Conservation (phyloP, 2,888 invertebrate species). For the Drosophila stalkeri region DNA sequence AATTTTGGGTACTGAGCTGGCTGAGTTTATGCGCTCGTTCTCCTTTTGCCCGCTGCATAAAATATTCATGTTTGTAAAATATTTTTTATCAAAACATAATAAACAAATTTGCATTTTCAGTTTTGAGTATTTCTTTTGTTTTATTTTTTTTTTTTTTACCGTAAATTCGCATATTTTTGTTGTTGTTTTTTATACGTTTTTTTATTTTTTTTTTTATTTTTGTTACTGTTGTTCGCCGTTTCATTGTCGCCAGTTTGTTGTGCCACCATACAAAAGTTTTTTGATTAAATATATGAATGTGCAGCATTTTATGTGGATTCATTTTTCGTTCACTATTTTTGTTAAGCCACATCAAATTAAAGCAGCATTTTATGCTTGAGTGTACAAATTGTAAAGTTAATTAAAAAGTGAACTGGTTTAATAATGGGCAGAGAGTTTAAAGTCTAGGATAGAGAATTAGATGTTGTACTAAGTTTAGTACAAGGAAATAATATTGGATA, state of each 20-base stretch:
- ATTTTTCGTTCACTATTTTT: constrained; percentile 32
- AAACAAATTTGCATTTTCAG: constrained; percentile 76
- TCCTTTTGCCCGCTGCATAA: constrained; percentile 45
- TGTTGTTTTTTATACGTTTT: constrained; percentile 3
- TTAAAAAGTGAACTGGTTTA: constrained; percentile 12
- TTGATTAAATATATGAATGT: constrained; percentile 63
- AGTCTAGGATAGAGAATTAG: no score
- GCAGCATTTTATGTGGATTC: constrained; percentile 16
- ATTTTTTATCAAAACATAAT: constrained; percentile 71
- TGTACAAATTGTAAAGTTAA: constrained; percentile 14
- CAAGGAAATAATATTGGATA: no score
- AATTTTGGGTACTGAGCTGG: constrained; percentile 24
- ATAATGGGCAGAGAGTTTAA: neutral
- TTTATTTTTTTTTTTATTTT: constrained; percentile 2
- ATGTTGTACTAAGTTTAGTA: neutral
- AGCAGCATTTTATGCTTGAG: constrained; percentile 44
- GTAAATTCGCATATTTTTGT: constrained; percentile 18
- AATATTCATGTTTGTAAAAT: constrained; percentile 69
- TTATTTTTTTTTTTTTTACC: neutral
- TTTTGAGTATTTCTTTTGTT: constrained; percentile 13
- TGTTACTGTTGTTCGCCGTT: constrained; percentile 25
- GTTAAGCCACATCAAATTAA: constrained; percentile 41
- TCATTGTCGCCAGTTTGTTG: constrained; percentile 36
- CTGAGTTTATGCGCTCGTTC: constrained; percentile 24
- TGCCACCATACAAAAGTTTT: constrained; percentile 51